phyloP scores from a whole-genome alignment of 2,797 vertebrate genomes.

The Ctenochaetus hawaiiensis region DNA sequence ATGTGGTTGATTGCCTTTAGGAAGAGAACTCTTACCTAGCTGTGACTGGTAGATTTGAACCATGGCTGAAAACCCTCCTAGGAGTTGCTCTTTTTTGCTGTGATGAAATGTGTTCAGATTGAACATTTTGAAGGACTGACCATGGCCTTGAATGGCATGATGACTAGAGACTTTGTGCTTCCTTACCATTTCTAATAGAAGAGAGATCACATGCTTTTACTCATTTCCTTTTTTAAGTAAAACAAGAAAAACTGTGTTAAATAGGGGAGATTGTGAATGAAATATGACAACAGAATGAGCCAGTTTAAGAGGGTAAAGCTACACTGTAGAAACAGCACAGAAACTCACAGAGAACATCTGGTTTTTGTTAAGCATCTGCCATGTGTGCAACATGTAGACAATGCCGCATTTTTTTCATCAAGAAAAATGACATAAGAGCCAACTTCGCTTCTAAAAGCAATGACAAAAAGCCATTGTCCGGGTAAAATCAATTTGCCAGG shows the following conservation, averaged over 20 bases:
- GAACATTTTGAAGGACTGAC: slow-evolving; percentile 76
- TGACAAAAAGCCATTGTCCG: slow-evolving; percentile 39
- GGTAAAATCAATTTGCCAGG: slow-evolving; percentile 59
- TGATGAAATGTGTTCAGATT: slow-evolving; percentile 68
- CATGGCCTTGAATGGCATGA: slow-evolving; percentile 88
- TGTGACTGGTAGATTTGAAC: slow-evolving; percentile 72
- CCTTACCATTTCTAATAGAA: slow-evolving; percentile 90
- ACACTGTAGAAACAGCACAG: slow-evolving; percentile 24
- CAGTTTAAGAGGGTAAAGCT: slow-evolving; percentile 53
- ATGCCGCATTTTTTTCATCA: slow-evolving; percentile 44
- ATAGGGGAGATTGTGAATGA: slow-evolving; percentile 75
- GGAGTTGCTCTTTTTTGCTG: slow-evolving; percentile 67
- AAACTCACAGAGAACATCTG: slow-evolving; percentile 43
- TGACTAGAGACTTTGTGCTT: slow-evolving; percentile 90
- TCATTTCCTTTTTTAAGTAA: slow-evolving; percentile 64
- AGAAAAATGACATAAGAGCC: slow-evolving; percentile 36
- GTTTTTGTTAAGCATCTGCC: slow-evolving; percentile 51
- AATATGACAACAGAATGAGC: slow-evolving; percentile 78
- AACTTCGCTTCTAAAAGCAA: slow-evolving; percentile 53
- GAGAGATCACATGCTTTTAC: slow-evolving; percentile 74
- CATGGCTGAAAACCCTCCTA: slow-evolving; percentile 57
- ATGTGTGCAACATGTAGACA: slow-evolving; percentile 47
- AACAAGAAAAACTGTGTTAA: slow-evolving; percentile 85
- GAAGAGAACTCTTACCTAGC: slow-evolving; percentile 63
- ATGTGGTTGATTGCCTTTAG: slow-evolving; percentile 70